A percentile compares a stretch with the other conserved stretches of the same genome.
Conservation (phyloP, 2,888 invertebrate genomes). For the Cetonia aurata region DNA sequence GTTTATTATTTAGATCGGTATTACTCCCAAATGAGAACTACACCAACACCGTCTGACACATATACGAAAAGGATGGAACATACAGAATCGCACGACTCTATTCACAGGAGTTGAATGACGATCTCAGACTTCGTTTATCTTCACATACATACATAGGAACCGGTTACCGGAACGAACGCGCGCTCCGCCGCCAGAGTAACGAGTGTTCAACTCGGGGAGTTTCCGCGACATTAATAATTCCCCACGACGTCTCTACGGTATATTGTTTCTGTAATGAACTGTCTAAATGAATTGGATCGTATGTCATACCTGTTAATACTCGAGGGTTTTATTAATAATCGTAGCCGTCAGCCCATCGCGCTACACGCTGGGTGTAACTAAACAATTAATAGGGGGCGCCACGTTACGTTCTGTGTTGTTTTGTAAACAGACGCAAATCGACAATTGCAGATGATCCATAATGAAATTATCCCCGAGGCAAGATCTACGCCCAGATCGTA, state of each 20-base stretch:
- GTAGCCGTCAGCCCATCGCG: conserved; percentile 10
- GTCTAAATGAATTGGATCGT: conserved; percentile 44
- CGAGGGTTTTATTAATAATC: conserved; percentile 36
- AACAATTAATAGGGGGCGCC: conserved; percentile 34
- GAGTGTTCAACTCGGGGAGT: conserved; percentile 9
- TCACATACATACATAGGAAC: not conserved
- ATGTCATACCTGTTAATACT: conserved; percentile 42
- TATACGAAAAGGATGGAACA: too few species aligned
- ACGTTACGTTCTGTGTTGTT: not conserved
- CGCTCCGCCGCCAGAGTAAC: not conserved
- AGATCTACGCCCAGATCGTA: conserved; percentile 8
- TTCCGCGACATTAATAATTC: conserved; percentile 33
- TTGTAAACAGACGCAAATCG: conserved; percentile 21
- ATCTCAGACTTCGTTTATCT: conserved; percentile 4
- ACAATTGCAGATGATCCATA: conserved; percentile 27
- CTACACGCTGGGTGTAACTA: conserved; percentile 7
- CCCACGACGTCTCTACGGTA: conserved; percentile 28
- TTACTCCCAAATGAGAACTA: too few species aligned
- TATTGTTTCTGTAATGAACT: conserved; percentile 42
- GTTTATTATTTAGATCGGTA: too few species aligned
- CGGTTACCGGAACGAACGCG: conserved; percentile 12
- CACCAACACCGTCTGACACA: too few species aligned
- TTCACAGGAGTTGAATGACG: too few species aligned
- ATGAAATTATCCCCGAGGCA: conserved; percentile 20
- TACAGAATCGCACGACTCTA: too few species aligned